Evolutionary conservation across 2,113 vertebrate genomes (phyloP).

Genomic region (Etheostoma spectabile): DNA sequence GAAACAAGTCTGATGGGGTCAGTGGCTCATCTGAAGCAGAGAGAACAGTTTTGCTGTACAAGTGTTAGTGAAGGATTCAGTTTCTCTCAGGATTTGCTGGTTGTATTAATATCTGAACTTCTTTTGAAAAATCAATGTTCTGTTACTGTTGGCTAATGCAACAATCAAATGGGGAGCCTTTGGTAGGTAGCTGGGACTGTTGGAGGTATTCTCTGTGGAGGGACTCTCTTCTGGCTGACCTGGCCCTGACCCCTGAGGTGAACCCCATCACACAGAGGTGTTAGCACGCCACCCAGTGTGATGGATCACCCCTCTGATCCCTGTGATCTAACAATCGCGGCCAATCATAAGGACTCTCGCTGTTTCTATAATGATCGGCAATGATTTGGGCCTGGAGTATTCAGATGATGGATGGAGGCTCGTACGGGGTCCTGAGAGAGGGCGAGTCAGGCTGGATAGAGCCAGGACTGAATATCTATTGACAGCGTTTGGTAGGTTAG

Average conservation of each 20-base stretch:
- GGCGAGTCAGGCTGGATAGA: constrained; percentile 54
- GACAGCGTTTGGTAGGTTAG: constrained; percentile 66
- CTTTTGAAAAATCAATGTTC: constrained; percentile 13
- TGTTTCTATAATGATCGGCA: constrained; percentile 82
- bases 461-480: constrained; percentile 67
- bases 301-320: constrained; percentile 84
- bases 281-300: constrained; percentile 80
- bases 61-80: background rate
- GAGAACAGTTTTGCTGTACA: background rate
- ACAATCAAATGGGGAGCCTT: constrained; percentile 13
- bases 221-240: constrained; percentile 70
- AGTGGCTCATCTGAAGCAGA: constrained; percentile 56
- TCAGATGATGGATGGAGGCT: constrained; percentile 82
- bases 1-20: constrained; percentile 77
- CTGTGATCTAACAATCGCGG: constrained; percentile 79
- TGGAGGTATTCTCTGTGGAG: constrained; percentile 41
- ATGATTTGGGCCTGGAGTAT: constrained; percentile 81
- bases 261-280: constrained; percentile 82
- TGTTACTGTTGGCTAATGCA: constrained; percentile 22
- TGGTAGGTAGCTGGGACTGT: constrained; percentile 25
- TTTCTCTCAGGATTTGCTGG: background rate
- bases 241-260: constrained; percentile 77
- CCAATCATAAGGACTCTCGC: constrained; percentile 74
- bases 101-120: constrained; percentile 5
- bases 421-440: constrained; percentile 73